phyloP scores from a whole-genome alignment of 2,888 invertebrate species.

The Himalopsyche tibetana region DNA sequence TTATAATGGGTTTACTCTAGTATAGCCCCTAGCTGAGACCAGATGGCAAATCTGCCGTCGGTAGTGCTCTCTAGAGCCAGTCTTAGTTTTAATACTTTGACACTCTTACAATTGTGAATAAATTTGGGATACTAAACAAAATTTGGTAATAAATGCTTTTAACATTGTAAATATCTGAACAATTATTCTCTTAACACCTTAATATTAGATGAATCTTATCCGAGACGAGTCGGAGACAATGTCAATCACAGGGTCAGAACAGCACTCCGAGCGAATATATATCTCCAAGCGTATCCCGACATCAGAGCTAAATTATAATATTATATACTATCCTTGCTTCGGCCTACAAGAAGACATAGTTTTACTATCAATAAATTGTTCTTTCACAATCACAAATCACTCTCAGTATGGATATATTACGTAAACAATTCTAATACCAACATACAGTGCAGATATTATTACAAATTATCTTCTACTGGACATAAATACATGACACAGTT shows the following conservation, averaged over 20 bases:
- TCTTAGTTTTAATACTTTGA: conserved; percentile 63
- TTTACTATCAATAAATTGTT: conserved; percentile 58
- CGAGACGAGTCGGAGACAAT: conserved; percentile 46
- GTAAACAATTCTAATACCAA: conserved; percentile 6
- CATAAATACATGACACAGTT: too few relatives aligned
- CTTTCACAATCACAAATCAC: conserved; percentile 59
- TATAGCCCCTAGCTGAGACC: conserved; percentile 51
- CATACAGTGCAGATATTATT: background rate
- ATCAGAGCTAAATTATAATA: conserved; percentile 44
- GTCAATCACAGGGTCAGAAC: conserved; percentile 64
- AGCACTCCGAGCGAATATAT: conserved; percentile 57
- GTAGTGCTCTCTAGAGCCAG: conserved; percentile 62
- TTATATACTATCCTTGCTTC: conserved; percentile 41
- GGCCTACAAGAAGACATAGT: conserved; percentile 47
- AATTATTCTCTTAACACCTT: conserved; percentile 52
- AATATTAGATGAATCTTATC: conserved; percentile 53
- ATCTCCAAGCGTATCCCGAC: conserved; percentile 50
- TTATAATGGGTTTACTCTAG: conserved; percentile 46
- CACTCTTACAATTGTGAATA: conserved; percentile 61
- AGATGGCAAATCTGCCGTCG: conserved; percentile 39
- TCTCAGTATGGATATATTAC: conserved; percentile 45
- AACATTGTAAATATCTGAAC: conserved; percentile 57
- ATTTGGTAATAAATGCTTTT: conserved; percentile 59
- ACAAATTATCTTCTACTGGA: too few relatives aligned
- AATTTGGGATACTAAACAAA: conserved; percentile 54